A percentile compares a stretch with the other conserved stretches of the same genome.
These are phyloP conservation scores for Zapus hudsonius DNA, from an alignment of 2,113 vertebrate species.

Conservation along the genomic window DNA sequence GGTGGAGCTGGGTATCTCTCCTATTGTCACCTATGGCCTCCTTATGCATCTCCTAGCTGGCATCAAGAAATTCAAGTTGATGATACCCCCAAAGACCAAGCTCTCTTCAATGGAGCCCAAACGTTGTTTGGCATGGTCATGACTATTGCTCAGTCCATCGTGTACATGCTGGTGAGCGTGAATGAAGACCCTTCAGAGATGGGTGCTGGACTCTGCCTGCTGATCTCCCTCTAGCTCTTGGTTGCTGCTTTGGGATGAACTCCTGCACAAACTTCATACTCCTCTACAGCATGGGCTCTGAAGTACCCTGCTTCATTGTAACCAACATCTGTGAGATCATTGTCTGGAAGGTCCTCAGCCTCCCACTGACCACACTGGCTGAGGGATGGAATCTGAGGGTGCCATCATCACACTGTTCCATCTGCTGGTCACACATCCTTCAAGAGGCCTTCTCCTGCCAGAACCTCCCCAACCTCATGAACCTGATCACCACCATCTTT, in stretches of 20 bases:
- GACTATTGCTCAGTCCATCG: constrained; percentile 98
- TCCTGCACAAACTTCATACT: constrained; percentile 98
- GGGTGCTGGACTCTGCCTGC: constrained; percentile 98
- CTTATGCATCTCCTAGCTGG: constrained; percentile 99
- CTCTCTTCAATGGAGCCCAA: constrained; percentile 98
- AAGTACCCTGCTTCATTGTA: constrained; percentile 98
- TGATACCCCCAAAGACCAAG: constrained; percentile 98
- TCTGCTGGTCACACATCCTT: too few species aligned
- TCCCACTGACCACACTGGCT: constrained; percentile 98
- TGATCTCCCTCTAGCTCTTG: constrained; percentile 99
- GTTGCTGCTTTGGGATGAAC: constrained; percentile 98
- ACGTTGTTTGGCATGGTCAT: constrained; percentile 99
- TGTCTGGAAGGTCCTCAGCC: constrained; percentile 99
- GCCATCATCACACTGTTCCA: too few species aligned
- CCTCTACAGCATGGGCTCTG: constrained; percentile 97
- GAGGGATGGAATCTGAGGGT: constrained; percentile 87
- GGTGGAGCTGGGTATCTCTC: constrained; percentile 99
- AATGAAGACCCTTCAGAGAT: constrained; percentile 99
- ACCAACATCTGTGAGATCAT: constrained; percentile 99
- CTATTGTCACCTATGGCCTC: constrained; percentile 98
- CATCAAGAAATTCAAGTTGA: constrained; percentile 99
- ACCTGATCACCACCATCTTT: constrained; percentile 97
- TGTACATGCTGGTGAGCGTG: constrained; percentile 99
- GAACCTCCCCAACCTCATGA: constrained; percentile 99
- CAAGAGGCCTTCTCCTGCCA: too few species aligned